Base-by-base conservation (phyloP, 2,888 invertebrate genomes). In the Bugulina stolonifera region DNA sequence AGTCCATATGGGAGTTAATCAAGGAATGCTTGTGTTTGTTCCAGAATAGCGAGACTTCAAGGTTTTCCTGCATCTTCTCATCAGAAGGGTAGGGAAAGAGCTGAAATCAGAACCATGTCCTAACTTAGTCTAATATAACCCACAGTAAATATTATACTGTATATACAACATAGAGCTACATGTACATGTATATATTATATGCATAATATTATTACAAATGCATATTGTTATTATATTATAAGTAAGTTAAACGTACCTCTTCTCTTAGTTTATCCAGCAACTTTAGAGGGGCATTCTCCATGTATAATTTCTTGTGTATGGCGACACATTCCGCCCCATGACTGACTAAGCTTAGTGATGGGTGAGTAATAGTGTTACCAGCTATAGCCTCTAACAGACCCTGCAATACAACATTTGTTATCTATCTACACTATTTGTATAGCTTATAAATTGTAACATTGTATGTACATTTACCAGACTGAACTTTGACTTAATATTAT, bases 281-380 rank as follows among this genome's bases (percentile, higher is more conserved):
- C 57, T 73, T 73, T 35, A 78, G 75, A 2, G 77, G 75, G 3
- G 78, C 78, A 71, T 79, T 75, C 69, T 81, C 80, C 73, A 77
- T 72, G 75, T 76, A 81, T 69, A 80, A 77, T 71, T 79, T 80
- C 73, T 80, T 81, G 72, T 78, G 77, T 27, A 81, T 77, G 76
- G 78, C 76, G 69, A 81, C 77, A 25, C 79, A 79, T 73, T 81
- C 81, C 0, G 77, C 78, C 0, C 81, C 80, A 72, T 80, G 79
- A 72, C 81, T 81, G 73, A 80, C 79, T 55, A 81, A 73, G 57
- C 78, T 78, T 35, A 81, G 75, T 22, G 74, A 72, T 1, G 80
- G 78, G 74, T 80, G 80, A 69, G 78, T 75, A 5, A 77, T 77
- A 73, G 77, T 64, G 10, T n/a, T 10, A 5, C 32, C 54, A 29